A percentile compares a stretch with the other conserved stretches of the same genome.
Conservation (phyloP, 2,888 invertebrate genomes). For the Drosophila phalerata region DNA sequence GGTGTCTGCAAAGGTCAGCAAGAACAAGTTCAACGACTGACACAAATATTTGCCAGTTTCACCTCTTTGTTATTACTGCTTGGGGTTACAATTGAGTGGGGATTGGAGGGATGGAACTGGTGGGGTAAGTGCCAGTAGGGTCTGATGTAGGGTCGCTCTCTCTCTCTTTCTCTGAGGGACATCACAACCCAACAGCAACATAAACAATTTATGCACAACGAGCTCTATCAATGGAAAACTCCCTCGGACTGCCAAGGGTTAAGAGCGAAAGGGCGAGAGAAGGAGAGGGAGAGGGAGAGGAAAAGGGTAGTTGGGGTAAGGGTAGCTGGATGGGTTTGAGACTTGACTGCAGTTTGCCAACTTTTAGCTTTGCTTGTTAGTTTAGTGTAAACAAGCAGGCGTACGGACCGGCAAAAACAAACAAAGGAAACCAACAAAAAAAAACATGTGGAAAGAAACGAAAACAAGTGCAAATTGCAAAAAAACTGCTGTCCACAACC, state of each 20-base stretch:
- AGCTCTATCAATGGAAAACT: slow-evolving; percentile 59
- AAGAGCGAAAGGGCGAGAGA: neutral
- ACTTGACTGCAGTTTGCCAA: slow-evolving; percentile 69
- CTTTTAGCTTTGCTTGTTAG: slow-evolving; percentile 75
- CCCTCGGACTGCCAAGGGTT: slow-evolving; percentile 8
- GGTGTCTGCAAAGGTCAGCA: slow-evolving; percentile 54
- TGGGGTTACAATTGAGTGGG: slow-evolving; percentile 21
- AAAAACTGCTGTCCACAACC: neutral
- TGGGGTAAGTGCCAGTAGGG: neutral
- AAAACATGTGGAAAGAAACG: neutral
- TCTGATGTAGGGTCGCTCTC: neutral
- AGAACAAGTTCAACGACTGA: slow-evolving; percentile 76
- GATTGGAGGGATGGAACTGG: neutral
- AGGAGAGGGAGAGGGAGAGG: neutral
- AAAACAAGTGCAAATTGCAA: slow-evolving; percentile 13
- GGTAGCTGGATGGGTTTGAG: slow-evolving; percentile 28
- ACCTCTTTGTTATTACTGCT: slow-evolving; percentile 57
- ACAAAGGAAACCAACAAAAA: slow-evolving; percentile 43
- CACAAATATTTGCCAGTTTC: slow-evolving; percentile 70
- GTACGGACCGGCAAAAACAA: slow-evolving; percentile 29
- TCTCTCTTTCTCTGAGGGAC: neutral
- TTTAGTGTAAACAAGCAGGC: slow-evolving; percentile 72
- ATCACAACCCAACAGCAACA: slow-evolving; percentile 48
- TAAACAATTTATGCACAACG: slow-evolving; percentile 78
- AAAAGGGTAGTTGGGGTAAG: neutral